Evolutionary conservation across 2,797 vertebrate species (phyloP), one percentile per base, ranked within the genome.

Genomic region (Poecilia wingei): DNA sequence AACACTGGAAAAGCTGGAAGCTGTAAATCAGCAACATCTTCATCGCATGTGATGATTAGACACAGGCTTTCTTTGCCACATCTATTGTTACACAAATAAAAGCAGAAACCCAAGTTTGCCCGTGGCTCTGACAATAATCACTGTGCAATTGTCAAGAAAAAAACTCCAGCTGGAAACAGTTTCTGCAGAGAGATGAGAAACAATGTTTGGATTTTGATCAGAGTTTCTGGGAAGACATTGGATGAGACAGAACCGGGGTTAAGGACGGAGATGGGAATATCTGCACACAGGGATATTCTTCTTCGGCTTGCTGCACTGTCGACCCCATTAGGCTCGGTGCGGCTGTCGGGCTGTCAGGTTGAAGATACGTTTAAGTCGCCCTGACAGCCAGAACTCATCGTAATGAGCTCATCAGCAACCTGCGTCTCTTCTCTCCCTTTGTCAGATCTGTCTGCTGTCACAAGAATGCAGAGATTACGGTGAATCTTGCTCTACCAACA

Each of bases 381-480:
- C 72, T 82, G 91, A 91, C 90, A 90, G 87, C 82, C 84, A 86
- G 72, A 89, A 90, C 74, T 82, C 84, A 78, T 75, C 74, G 55
- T 89, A 92, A 93, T 84, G 85, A 92, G 88, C 88, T 88, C 85
- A 85, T 93, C 90, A 88, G 80, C 74, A 80, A 55, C 88, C 61
- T 53, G 25, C 49, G 12, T 78, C 71, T 82, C 57, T 39, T 18
- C 45, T 79, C 55, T 83, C 77, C 45, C 51, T 25, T 87, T 77
- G 64, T 75, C 79, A 55, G 51, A 75, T 76, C 8, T 57, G 55
- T 74, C 75, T 79, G 81, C 74, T 61, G 53, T 43, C 47, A 66
- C 77, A 61, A 51, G 43, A 61, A 57, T 45, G 72, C 75, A 22
- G 46, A 59, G 79, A 61, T 28, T 79, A 66, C 31, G 4, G 0